A percentile compares a stretch with the other conserved stretches of the same genome.
Conservation (phyloP, 2,888 invertebrate species). For the Isotomurus palustris region DNA sequence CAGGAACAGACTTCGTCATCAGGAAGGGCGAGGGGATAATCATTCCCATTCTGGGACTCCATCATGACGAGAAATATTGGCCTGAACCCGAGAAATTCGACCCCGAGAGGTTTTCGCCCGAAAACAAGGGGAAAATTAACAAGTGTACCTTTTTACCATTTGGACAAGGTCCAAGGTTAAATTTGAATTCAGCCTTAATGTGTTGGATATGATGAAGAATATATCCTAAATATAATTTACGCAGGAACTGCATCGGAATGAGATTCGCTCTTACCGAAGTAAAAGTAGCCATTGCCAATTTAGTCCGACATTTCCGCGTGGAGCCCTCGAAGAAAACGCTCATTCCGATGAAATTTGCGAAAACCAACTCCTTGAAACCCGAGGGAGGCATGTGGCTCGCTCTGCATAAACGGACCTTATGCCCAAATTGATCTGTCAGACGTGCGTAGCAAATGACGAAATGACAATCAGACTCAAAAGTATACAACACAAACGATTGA, state of each 20-base stretch:
- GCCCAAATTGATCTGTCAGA: too few species aligned
- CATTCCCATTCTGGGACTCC: constrained; percentile 58
- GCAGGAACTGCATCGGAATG: too few species aligned
- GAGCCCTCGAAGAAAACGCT: constrained; percentile 51
- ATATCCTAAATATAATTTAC: too few species aligned
- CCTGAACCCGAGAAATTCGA: constrained; percentile 58
- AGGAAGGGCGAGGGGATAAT: constrained; percentile 56
- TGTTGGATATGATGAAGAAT: too few species aligned
- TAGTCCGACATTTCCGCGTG: constrained; percentile 54
- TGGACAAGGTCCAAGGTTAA: constrained; percentile 34
- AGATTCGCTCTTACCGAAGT: constrained; percentile 56
- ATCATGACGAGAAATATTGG: constrained; percentile 58
- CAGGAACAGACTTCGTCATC: constrained; percentile 53
- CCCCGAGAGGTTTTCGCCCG: constrained; percentile 59
- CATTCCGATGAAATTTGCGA: constrained; percentile 51
- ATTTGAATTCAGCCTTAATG: too few species aligned
- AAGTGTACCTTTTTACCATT: constrained; percentile 54
- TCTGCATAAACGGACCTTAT: too few species aligned
- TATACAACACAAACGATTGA: too few species aligned
- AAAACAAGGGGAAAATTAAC: constrained; percentile 55
- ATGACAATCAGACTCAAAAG: too few species aligned
- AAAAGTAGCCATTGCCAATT: constrained; percentile 53
- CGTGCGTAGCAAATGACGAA: too few species aligned
- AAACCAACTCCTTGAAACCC: background rate
- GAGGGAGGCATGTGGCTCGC: constrained; percentile 7